Evolutionary conservation across 2,113 vertebrate genomes (phyloP).

Genomic region (Oxyruncus cristatus): DNA sequence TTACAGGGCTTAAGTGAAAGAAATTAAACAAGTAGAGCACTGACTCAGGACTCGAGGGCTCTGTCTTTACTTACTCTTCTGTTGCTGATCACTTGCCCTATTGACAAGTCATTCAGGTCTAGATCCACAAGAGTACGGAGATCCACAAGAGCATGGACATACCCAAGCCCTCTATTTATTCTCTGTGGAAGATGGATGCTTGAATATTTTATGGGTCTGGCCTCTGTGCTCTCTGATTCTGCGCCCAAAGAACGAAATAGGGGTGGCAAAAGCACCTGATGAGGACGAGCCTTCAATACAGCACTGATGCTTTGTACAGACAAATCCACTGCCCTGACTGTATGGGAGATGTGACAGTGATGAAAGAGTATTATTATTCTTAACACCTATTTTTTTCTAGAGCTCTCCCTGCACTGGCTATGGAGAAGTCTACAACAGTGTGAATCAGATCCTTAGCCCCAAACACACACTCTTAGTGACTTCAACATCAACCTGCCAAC

Average conservation of each 20-base stretch:
- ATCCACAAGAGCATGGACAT: background rate
- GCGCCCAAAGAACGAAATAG: background rate
- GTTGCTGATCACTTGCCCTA: background rate
- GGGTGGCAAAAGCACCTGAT: background rate
- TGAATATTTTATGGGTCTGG: background rate
- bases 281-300: accelerated
- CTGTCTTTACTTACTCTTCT: background rate
- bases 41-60: background rate
- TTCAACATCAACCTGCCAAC: background rate
- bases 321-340: background rate
- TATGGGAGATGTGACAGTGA: background rate
- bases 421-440: background rate
- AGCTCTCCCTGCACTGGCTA: background rate
- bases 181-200: background rate
- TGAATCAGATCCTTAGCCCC: accelerated
- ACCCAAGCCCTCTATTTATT: background rate
- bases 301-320: background rate
- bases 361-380: background rate
- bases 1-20: background rate
- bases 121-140: background rate
- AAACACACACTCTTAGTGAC: background rate
- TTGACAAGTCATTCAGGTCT: background rate
- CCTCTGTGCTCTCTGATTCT: background rate
- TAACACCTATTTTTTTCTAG: background rate
- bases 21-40: background rate